A percentile compares a stretch with the other conserved stretches of the same genome.
These are phyloP conservation scores for Oncorhynchus clarkii DNA, from an alignment of 2,113 vertebrate species.

Conservation along the genomic window DNA sequence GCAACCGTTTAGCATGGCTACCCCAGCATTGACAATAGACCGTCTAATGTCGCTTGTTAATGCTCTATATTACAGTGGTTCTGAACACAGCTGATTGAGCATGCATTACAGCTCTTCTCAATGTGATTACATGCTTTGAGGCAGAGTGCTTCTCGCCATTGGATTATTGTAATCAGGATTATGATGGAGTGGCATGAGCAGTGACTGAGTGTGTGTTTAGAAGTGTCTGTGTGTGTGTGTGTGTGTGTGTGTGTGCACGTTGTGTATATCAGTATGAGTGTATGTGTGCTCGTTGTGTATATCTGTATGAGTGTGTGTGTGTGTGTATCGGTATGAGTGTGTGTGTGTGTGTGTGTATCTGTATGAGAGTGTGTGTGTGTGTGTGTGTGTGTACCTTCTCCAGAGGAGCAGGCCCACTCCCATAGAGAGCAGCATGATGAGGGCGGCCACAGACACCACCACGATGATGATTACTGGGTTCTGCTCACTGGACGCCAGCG, in stretches of 20 bases:
- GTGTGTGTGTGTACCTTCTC: conserved; percentile 74
- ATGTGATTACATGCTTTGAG: not conserved
- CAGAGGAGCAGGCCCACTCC: conserved; percentile 79
- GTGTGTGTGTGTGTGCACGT: conserved; percentile 36
- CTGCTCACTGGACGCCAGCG: conserved; percentile 83
- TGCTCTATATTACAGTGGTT: not conserved
- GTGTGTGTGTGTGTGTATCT: too few species aligned
- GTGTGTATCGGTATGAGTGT: not conserved
- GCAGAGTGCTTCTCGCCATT: conserved; percentile 6
- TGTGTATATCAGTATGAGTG: not conserved
- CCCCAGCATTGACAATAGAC: not conserved
- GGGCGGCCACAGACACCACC: conserved; percentile 78
- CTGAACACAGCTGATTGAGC: not conserved
- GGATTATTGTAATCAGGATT: conserved; percentile 57
- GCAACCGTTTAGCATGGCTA: too few species aligned
- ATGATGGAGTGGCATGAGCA: conserved; percentile 18
- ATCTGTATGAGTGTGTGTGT: not conserved
- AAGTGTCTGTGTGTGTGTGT: not conserved
- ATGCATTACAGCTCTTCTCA: conserved; percentile 12
- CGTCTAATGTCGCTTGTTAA: not conserved
- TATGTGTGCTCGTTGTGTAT: conserved; percentile 5
- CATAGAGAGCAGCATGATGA: conserved; percentile 81
- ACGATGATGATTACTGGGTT: conserved; percentile 79
- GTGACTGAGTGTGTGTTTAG: not conserved
- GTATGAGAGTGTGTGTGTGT: too few species aligned